Evolutionary conservation across 2,888 invertebrate species (phyloP).

Genomic region (Himalopsyche japonica): DNA sequence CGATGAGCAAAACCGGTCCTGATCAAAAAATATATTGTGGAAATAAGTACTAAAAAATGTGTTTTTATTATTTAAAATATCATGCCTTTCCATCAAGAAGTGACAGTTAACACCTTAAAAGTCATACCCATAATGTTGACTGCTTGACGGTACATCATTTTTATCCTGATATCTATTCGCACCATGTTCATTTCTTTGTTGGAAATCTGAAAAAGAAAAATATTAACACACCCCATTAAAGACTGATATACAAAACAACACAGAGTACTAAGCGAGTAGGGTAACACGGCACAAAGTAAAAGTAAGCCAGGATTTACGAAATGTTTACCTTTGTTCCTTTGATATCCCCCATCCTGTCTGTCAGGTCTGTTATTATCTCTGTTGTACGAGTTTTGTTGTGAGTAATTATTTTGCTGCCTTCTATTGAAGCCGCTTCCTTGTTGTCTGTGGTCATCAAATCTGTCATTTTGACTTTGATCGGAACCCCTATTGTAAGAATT

Average conservation of each 20-base stretch:
- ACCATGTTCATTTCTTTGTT: conserved; percentile 23
- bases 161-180: conserved; percentile 25
- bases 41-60: too few relatives aligned
- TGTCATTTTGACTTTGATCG: neutral
- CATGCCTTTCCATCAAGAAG: too few relatives aligned
- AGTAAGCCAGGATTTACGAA: neutral
- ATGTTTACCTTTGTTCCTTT: conserved; percentile 19
- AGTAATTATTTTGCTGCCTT: conserved; percentile 5
- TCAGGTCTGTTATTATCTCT: neutral
- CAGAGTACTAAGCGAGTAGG: neutral
- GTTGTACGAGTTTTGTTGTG: neutral
- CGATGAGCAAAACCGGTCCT: too few relatives aligned
- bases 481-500: neutral
- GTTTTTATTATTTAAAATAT: too few relatives aligned
- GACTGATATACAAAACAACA: neutral
- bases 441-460: neutral
- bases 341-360: conserved; percentile 17
- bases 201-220: conserved; percentile 19
- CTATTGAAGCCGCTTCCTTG: conserved; percentile 5
- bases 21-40: too few relatives aligned
- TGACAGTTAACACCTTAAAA: too few relatives aligned
- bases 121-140: conserved; percentile 15
- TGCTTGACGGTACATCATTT: conserved; percentile 1
- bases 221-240: neutral
- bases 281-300: too few relatives aligned